Evolutionary conservation across 2,888 invertebrate genomes (phyloP).

Genomic region (Erebia epiphron): DNA sequence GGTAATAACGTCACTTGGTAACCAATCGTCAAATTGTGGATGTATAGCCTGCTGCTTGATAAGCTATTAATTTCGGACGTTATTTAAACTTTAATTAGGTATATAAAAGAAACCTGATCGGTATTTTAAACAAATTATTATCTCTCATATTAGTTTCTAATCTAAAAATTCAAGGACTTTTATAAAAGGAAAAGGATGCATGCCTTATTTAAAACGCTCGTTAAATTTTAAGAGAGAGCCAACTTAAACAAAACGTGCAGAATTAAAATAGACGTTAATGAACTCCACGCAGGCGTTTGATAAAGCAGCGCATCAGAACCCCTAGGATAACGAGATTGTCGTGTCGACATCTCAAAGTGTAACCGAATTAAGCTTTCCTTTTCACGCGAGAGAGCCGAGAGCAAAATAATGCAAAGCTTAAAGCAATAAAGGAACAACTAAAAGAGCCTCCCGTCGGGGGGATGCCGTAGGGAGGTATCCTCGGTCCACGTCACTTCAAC

Average conservation of each 20-base stretch:
- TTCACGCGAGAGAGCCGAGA: conserved; percentile 70
- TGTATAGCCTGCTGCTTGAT: too few relatives aligned
- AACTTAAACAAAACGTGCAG: conserved; percentile 16
- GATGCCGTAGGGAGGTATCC: conserved; percentile 66
- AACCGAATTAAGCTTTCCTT: conserved; percentile 81
- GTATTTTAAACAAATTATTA: too few relatives aligned
- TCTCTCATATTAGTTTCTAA: too few relatives aligned
- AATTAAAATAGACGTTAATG: conserved; percentile 44
- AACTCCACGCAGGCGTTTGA: conserved; percentile 70
- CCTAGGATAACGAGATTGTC: conserved; percentile 77
- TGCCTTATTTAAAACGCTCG: neutral
- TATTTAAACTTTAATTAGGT: too few relatives aligned
- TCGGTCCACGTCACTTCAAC: conserved; percentile 68
- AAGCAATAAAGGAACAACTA: conserved; percentile 65
- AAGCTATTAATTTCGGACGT: too few relatives aligned
- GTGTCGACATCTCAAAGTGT: conserved; percentile 81
- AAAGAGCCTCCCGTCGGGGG: conserved; percentile 52
- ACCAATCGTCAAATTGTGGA: too few relatives aligned
- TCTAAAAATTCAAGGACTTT: neutral
- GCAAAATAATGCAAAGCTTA: conserved; percentile 80
- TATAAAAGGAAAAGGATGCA: neutral
- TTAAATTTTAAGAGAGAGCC: neutral
- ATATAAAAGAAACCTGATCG: too few relatives aligned
- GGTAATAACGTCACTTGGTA: too few relatives aligned
- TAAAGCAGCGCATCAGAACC: conserved; percentile 69